Evolutionary conservation across 2,888 invertebrate genomes (phyloP).

Genomic region (Polydrusus cervinus): DNA sequence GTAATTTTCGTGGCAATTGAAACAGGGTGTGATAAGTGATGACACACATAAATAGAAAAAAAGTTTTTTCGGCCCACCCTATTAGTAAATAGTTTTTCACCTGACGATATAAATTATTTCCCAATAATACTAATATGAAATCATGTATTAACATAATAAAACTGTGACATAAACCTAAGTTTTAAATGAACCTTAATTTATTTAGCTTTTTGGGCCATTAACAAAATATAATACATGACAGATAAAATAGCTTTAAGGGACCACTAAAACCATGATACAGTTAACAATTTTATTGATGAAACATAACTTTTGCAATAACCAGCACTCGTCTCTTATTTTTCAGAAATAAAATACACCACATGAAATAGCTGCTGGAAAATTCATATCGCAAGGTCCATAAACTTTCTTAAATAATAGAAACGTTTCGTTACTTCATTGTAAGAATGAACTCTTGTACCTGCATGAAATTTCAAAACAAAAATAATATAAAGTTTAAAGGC

Average conservation of each 20-base stretch:
- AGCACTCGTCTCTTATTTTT: background rate
- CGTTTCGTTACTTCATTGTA: constrained; percentile 22
- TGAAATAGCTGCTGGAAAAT: constrained; percentile 13
- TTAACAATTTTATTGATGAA: background rate
- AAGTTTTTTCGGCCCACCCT: no score
- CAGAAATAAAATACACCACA: background rate
- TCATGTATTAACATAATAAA: no score
- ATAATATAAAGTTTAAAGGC: background rate
- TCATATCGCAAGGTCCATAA: constrained; percentile 14
- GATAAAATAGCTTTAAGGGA: no score
- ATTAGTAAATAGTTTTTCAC: no score
- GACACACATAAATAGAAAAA: no score
- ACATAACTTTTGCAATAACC: background rate
- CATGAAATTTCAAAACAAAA: background rate
- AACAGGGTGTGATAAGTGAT: no score
- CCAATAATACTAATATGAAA: no score
- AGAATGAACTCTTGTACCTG: constrained; percentile 8
- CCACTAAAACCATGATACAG: no score
- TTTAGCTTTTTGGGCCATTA: background rate
- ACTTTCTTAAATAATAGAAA: constrained; percentile 26
- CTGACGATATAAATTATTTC: no score
- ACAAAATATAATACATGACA: no score
- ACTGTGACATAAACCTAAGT: no score
- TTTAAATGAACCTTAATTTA: background rate
- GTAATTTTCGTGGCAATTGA: no score